phyloP scores from a whole-genome alignment of 2,888 invertebrate genomes.

The Heliconius hortense region DNA sequence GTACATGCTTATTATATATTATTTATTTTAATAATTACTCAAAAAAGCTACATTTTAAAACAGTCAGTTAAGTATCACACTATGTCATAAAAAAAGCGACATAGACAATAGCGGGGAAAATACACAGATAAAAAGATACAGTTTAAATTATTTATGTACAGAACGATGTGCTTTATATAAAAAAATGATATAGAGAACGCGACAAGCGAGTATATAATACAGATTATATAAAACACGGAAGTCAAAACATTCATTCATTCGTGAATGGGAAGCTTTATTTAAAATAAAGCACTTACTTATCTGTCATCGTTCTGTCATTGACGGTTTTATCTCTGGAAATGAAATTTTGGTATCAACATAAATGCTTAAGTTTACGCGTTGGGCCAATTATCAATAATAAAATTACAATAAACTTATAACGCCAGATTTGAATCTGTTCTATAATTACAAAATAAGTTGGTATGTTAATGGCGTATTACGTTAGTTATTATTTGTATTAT shows the following conservation, averaged over 20 bases:
- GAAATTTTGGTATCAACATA: constrained; percentile 23
- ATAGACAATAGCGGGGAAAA: constrained; percentile 7
- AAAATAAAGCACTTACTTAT: constrained; percentile 61
- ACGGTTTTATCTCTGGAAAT: constrained; percentile 64
- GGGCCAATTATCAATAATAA: constrained; percentile 3
- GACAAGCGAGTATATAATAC: constrained; percentile 43
- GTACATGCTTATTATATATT: constrained; percentile 28
- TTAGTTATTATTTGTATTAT: background rate
- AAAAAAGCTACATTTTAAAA: constrained; percentile 24
- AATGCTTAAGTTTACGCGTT: constrained; percentile 3
- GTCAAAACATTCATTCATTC: constrained; percentile 17
- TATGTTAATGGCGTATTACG: background rate
- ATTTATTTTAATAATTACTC: constrained; percentile 26
- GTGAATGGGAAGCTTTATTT: constrained; percentile 38
- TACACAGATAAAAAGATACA: constrained; percentile 15
- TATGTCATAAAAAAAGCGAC: constrained; percentile 15
- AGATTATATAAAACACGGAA: constrained; percentile 40
- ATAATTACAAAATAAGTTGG: background rate
- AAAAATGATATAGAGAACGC: constrained; percentile 43
- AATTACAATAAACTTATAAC: background rate
- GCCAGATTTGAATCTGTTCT: background rate
- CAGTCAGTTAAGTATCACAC: constrained; percentile 11
- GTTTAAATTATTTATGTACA: constrained; percentile 50
- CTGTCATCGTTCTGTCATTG: constrained; percentile 78
- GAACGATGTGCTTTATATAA: constrained; percentile 53